These are phyloP conservation scores for Sicus ferrugineus DNA, from an alignment of 2,888 invertebrate genomes.

Conservation along the genomic window DNA sequence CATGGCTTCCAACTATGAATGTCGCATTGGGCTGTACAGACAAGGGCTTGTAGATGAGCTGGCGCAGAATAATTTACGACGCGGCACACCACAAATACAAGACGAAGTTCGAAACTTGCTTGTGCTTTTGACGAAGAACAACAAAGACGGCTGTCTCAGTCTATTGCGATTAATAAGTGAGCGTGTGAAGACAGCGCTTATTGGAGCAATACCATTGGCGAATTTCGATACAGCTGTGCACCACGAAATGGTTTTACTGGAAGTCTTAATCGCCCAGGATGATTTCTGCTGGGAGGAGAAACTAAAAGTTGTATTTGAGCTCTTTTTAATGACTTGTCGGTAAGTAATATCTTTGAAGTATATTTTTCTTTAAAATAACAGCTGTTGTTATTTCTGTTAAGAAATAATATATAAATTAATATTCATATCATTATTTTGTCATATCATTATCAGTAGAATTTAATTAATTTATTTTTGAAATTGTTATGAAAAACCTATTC, in stretches of 20 bases:
- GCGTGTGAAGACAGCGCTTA: conserved; percentile 81
- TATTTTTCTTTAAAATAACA: background rate
- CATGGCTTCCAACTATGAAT: conserved; percentile 80
- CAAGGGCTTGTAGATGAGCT: conserved; percentile 89
- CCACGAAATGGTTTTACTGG: conserved; percentile 88
- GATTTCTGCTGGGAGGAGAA: conserved; percentile 96
- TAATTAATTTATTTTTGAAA: background rate
- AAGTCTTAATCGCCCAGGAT: conserved; percentile 88
- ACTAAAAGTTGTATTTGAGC: conserved; percentile 83
- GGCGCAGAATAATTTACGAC: conserved; percentile 87
- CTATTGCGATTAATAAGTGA: conserved; percentile 74
- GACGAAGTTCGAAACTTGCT: conserved; percentile 89
- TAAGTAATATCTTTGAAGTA: conserved; percentile 42
- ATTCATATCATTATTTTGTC: too few relatives aligned
- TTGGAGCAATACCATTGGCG: conserved; percentile 78
- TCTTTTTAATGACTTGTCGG: conserved; percentile 82
- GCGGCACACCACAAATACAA: conserved; percentile 84
- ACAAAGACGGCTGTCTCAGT: conserved; percentile 77
- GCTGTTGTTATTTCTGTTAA: too few relatives aligned
- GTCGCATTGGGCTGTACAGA: conserved; percentile 78
- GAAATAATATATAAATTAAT: too few relatives aligned
- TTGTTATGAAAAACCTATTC: too few relatives aligned
- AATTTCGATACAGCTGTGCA: conserved; percentile 81
- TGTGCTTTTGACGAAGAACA: conserved; percentile 88
- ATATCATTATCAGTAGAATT: background rate